Conservation (phyloP, 2,113 vertebrate genomes). For the Ivindomyrus marchei region DNA sequence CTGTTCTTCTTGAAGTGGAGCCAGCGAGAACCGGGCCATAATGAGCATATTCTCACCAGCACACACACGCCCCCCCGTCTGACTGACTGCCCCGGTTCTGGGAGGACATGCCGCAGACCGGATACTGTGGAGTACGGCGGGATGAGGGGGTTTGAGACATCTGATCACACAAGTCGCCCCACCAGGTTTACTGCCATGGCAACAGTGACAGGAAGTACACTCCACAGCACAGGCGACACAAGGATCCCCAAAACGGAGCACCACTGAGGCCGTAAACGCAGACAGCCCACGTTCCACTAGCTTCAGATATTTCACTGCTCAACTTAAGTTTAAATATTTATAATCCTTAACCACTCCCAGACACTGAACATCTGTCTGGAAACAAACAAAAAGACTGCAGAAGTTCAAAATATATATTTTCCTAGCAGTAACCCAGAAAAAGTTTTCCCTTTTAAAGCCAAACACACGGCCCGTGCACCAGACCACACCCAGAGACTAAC, state of each 20-base stretch:
- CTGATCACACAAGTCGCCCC: neutral
- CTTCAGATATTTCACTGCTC: neutral
- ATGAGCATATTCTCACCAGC: neutral
- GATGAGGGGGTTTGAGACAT: neutral
- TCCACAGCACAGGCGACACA: neutral
- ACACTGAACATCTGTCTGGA: neutral
- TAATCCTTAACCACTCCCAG: neutral
- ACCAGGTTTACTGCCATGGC: neutral
- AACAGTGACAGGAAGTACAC: neutral
- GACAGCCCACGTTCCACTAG: neutral
- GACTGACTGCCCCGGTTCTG: neutral
- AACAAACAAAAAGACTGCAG: neutral
- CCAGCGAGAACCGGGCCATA: slow-evolving; percentile 23
- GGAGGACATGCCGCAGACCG: neutral
- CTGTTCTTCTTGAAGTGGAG: slow-evolving; percentile 25
- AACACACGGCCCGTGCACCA: neutral
- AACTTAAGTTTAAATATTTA: neutral
- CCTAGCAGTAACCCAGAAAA: neutral
- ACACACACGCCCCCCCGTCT: neutral
- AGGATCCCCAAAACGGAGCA: neutral
- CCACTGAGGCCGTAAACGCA: neutral
- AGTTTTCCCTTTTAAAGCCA: neutral
- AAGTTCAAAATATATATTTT: neutral
- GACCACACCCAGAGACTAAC: neutral
- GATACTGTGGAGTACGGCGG: neutral